phyloP scores from a whole-genome alignment of 2,113 vertebrate species.

The Nothocercus nigrocapillus region DNA sequence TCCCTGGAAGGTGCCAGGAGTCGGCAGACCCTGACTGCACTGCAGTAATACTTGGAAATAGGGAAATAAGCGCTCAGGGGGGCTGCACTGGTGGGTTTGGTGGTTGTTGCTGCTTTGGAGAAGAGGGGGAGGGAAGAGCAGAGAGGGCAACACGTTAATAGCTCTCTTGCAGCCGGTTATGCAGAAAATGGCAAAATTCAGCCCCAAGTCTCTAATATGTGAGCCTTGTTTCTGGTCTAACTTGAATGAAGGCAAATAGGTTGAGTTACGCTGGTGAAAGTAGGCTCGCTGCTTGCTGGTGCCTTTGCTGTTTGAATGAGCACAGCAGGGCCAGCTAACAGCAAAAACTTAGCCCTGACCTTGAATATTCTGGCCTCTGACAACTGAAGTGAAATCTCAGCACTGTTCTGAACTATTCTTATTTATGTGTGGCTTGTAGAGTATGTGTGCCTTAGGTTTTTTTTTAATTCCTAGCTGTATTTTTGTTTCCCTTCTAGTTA shows the following conservation, averaged over 20 bases:
- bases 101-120: not conserved
- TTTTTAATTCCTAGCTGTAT: not conserved
- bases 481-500: not conserved
- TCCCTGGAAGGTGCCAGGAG: conserved; percentile 40
- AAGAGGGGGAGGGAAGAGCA: not conserved
- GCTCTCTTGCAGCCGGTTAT: not conserved
- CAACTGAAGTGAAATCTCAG: not conserved
- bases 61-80: conserved; percentile 31
- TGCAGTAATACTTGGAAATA: not conserved
- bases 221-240: not conserved
- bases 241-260: not conserved
- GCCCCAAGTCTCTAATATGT: accelerated
- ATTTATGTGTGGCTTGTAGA: not conserved
- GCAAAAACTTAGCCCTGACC: not conserved
- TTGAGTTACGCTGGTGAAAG: not conserved
- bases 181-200: not conserved
- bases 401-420: not conserved
- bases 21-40: not conserved
- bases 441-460: not conserved
- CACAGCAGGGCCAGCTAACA: not conserved
- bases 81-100: not conserved
- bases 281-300: not conserved
- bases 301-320: not conserved
- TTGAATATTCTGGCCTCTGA: not conserved
- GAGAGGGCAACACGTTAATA: not conserved